phyloP scores from a whole-genome alignment of 2,797 vertebrate species.

The Sternarchorhynchus goeldii region DNA sequence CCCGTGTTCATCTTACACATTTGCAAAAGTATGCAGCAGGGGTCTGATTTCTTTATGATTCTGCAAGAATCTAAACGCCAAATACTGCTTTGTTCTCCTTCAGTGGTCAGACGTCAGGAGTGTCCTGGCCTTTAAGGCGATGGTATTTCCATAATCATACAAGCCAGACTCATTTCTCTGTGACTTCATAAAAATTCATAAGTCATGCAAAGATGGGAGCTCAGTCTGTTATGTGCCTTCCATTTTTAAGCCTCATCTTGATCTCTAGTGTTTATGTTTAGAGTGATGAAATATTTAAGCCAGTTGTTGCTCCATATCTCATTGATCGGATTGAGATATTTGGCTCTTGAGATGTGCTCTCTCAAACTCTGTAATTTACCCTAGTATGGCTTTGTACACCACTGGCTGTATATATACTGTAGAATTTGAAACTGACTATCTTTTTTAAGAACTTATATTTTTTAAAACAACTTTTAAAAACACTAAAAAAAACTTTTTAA shows the following conservation, averaged over 20 bases:
- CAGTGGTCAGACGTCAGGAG: neutral
- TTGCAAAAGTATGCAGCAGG: neutral
- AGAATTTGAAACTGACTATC: constrained; percentile 61
- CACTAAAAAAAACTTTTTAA: constrained; percentile 69
- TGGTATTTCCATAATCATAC: neutral
- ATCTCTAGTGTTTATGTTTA: constrained; percentile 8
- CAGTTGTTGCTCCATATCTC: constrained; percentile 2
- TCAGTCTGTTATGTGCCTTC: constrained; percentile 59
- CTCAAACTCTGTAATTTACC: constrained; percentile 38
- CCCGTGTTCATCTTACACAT: neutral
- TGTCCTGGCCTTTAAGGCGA: neutral
- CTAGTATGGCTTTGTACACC: constrained; percentile 59
- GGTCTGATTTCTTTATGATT: neutral
- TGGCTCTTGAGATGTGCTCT: constrained; percentile 20
- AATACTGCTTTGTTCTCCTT: neutral
- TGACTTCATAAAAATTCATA: constrained; percentile 1
- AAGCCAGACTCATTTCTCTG: neutral
- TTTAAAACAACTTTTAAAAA: constrained; percentile 80
- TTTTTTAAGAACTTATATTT: constrained; percentile 66
- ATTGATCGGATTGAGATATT: constrained; percentile 7
- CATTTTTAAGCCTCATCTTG: constrained; percentile 43
- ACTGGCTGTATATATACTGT: constrained; percentile 58
- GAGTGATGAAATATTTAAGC: constrained; percentile 4
- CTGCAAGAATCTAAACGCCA: neutral
- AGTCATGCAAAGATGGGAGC: constrained; percentile 17